Evolutionary conservation across 2,797 vertebrate genomes (phyloP).

Genomic region (Lepilemur septentrionalis): DNA sequence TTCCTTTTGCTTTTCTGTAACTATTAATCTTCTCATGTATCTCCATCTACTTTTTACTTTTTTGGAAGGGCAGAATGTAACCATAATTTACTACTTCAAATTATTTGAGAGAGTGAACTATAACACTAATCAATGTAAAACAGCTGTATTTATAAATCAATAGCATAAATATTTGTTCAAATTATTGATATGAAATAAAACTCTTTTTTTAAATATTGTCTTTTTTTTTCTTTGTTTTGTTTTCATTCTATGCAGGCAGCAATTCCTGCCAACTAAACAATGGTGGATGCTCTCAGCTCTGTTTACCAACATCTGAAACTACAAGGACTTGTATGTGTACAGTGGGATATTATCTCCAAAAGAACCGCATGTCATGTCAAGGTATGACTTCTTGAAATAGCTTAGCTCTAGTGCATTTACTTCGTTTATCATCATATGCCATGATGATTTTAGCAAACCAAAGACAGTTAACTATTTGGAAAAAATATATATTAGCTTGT

Average conservation of each 20-base stretch:
- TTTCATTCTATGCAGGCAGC: constrained; percentile 85
- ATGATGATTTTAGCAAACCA: not conserved
- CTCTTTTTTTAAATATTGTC: not conserved
- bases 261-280: constrained; percentile 96
- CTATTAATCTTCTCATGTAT: not conserved
- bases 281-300: constrained; percentile 97
- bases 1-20: not conserved
- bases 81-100: not conserved
- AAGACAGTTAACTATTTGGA: not conserved
- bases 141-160: not conserved
- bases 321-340: constrained; percentile 96
- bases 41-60: not conserved
- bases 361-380: constrained; percentile 95
- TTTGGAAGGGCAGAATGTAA: not conserved
- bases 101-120: not conserved
- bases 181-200: not conserved
- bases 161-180: not conserved
- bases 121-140: not conserved
- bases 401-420: not conserved
- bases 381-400: constrained; percentile 83
- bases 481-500: not conserved
- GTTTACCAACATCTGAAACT: constrained; percentile 95
- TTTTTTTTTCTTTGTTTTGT: not conserved
- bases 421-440: not conserved
- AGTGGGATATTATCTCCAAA: constrained; percentile 94